Evolutionary conservation across 2,888 invertebrate genomes (phyloP).

Genomic region (Luperina testacea): DNA sequence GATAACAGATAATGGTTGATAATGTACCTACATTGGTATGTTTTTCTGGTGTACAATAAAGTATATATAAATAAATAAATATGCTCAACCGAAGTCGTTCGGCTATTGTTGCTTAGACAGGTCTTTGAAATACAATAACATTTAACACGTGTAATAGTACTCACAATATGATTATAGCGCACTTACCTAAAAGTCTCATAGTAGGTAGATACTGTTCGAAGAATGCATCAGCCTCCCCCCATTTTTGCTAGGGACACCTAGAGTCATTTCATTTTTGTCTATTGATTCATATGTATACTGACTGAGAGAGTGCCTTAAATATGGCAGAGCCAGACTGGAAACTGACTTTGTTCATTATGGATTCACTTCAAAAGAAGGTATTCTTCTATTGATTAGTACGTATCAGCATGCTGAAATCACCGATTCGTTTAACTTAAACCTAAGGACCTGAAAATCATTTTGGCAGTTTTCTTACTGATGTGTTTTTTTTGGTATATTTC

Average conservation of each 20-base stretch:
- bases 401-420: not conserved
- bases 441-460: not conserved
- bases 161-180: not conserved
- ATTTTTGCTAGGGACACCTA: not conserved
- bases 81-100: constrained; percentile 22
- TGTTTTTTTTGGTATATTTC: constrained; percentile 66
- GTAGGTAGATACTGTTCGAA: not conserved
- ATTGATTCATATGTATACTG: not conserved
- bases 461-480: not conserved
- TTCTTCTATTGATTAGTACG: not conserved
- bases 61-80: too few species aligned
- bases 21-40: constrained; percentile 8
- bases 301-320: not conserved
- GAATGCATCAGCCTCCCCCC: not conserved
- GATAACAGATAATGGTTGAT: constrained; percentile 26
- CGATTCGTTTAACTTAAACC: not conserved
- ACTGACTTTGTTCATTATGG: not conserved
- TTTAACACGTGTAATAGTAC: not conserved
- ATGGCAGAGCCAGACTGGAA: not conserved
- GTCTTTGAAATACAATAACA: constrained; percentile 13
- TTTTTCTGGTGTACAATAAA: too few species aligned
- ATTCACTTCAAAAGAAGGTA: not conserved
- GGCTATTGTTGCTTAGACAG: constrained; percentile 38
- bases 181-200: not conserved
- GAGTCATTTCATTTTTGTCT: not conserved